A percentile compares a stretch with the other conserved stretches of the same genome.
These are phyloP conservation scores for Fulmarus glacialis DNA, from an alignment of 2,113 vertebrate genomes.

Conservation along the genomic window DNA sequence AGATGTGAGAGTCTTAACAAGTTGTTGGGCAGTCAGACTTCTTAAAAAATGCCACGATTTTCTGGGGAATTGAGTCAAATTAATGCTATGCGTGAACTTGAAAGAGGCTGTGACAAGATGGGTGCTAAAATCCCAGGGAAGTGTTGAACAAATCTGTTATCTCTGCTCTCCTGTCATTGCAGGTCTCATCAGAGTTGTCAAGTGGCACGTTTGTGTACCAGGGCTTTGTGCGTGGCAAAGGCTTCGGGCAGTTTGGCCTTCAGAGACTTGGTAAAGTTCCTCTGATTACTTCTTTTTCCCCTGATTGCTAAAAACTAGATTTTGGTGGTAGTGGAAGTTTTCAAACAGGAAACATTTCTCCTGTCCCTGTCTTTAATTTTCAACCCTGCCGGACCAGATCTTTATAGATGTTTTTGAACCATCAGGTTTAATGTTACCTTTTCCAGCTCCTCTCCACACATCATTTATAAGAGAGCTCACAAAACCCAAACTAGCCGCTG, in stretches of 20 bases:
- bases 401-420: background rate
- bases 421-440: background rate
- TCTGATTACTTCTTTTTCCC: rapidly evolving
- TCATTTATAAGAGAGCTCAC: background rate
- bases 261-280: constrained; percentile 90
- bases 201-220: constrained; percentile 96
- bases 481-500: background rate
- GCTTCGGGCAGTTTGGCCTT: constrained; percentile 97
- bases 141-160: rapidly evolving
- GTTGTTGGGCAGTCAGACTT: background rate
- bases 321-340: background rate
- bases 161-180: background rate
- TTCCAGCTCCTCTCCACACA: background rate
- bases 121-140: background rate
- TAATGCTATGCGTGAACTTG: rapidly evolving
- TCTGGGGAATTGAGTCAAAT: background rate
- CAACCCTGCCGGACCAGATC: rapidly evolving
- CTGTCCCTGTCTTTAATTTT: background rate
- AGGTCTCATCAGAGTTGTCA: constrained; percentile 93
- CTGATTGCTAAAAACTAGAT: background rate
- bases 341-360: background rate
- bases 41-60: rapidly evolving
- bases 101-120: background rate
- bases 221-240: constrained; percentile 94
- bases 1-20: background rate